Conservation (phyloP, 2,888 invertebrate genomes). For the Neuroscelio doddi region DNA sequence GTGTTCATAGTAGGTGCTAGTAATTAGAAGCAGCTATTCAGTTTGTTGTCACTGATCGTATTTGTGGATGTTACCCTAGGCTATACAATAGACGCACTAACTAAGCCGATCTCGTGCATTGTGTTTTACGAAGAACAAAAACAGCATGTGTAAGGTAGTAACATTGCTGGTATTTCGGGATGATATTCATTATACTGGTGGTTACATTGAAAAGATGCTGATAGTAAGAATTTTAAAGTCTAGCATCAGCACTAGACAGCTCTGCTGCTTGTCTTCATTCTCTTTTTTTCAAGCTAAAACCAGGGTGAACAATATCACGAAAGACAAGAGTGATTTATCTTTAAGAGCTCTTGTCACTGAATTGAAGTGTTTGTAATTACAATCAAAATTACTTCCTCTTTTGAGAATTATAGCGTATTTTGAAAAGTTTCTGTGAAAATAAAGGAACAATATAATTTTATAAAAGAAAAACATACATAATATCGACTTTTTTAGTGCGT, state of each 20-base stretch:
- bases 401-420: neutral
- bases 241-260: slow-evolving; percentile 57
- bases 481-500: too few relatives aligned
- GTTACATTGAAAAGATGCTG: slow-evolving; percentile 64
- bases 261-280: slow-evolving; percentile 16
- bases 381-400: slow-evolving; percentile 7
- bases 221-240: slow-evolving; percentile 60
- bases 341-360: slow-evolving; percentile 34
- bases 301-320: slow-evolving; percentile 47
- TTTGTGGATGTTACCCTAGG: slow-evolving; percentile 42
- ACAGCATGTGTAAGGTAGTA: slow-evolving; percentile 18
- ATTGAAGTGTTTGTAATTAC: slow-evolving; percentile 31
- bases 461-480: too few relatives aligned
- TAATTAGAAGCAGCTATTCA: slow-evolving; percentile 41
- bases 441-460: too few relatives aligned
- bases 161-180: slow-evolving; percentile 30
- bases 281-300: slow-evolving; percentile 13
- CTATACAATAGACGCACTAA: slow-evolving; percentile 58
- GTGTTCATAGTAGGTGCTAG: slow-evolving; percentile 23
- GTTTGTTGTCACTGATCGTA: slow-evolving; percentile 35
- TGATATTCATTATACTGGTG: slow-evolving; percentile 55
- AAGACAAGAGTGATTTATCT: slow-evolving; percentile 21
- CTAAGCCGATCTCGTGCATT: slow-evolving; percentile 52
- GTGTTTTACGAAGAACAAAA: slow-evolving; percentile 35
- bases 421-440: too few relatives aligned